A percentile compares a stretch with the other conserved stretches of the same genome.
These are phyloP conservation scores for Diarsia rubi DNA, from an alignment of 2,888 invertebrate species.

Conservation along the genomic window DNA sequence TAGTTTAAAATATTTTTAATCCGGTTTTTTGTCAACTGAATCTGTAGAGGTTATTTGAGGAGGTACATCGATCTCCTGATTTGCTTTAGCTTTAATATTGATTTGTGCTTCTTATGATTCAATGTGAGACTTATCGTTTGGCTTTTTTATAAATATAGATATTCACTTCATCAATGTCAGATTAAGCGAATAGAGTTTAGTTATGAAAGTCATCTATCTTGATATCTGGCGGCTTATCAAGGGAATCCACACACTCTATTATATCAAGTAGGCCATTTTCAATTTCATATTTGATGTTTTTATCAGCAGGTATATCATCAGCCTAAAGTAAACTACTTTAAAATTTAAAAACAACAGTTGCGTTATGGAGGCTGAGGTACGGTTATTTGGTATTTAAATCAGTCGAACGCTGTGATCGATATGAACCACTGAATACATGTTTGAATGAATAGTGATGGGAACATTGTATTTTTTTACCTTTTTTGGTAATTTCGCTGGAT, in stretches of 20 bases:
- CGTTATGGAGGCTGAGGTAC: conserved; percentile 73
- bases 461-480: conserved; percentile 78
- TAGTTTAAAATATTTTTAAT: conserved; percentile 24
- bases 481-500: conserved; percentile 84
- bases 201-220: conserved; percentile 40
- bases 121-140: conserved; percentile 27
- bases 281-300: conserved; percentile 27
- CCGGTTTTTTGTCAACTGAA: conserved; percentile 10
- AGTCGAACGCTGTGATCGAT: conserved; percentile 58
- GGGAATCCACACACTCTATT: conserved; percentile 4
- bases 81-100: conserved; percentile 11
- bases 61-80: conserved; percentile 12
- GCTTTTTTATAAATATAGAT: conserved; percentile 31
- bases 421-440: conserved; percentile 69
- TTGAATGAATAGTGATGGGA: conserved; percentile 57
- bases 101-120: conserved; percentile 33
- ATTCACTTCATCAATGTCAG: conserved; percentile 53
- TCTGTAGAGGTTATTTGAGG: conserved; percentile 13
- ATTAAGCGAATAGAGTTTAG: conserved; percentile 37
- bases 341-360: conserved; percentile 76
- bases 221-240: conserved; percentile 30
- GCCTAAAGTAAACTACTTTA: conserved; percentile 56
- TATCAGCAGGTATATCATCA: conserved; percentile 46
- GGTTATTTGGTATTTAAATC: conserved; percentile 82
- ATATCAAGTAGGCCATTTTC: conserved; percentile 3